A percentile compares a stretch with the other conserved stretches of the same genome.
phyloP scores from a whole-genome alignment of 2,888 invertebrate species.

The Zonitis immaculata region DNA sequence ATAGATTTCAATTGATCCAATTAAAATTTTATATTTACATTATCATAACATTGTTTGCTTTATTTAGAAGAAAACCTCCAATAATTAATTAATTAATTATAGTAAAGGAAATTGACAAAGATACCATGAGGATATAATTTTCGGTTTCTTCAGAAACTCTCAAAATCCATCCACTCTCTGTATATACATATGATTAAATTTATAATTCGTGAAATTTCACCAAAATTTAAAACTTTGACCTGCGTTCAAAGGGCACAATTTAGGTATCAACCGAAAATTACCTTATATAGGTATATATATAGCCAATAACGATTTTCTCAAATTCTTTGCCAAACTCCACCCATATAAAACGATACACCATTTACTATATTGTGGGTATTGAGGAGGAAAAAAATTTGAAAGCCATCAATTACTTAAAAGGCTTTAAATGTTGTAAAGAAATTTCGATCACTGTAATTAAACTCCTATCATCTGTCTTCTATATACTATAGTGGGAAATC shows the following conservation, averaged over 20 bases:
- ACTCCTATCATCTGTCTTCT: conserved; percentile 5
- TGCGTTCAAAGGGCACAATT: conserved; percentile 1
- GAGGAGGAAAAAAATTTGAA: no score
- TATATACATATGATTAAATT: not conserved
- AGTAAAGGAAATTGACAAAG: not conserved
- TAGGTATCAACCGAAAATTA: conserved; percentile 1
- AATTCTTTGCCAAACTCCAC: conserved; percentile 9
- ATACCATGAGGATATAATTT: no score
- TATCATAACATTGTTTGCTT: conserved; percentile 5
- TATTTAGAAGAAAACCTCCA: no score
- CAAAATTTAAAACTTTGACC: not conserved
- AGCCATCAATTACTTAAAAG: conserved; percentile 26
- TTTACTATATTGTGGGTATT: conserved; percentile 1
- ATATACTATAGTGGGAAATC: not conserved
- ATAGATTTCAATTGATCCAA: conserved; percentile 15
- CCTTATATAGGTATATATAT: not conserved
- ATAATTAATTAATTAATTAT: not conserved
- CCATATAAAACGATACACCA: conserved; percentile 8
- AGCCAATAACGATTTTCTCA: no score
- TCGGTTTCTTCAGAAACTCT: no score
- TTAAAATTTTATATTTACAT: conserved; percentile 12
- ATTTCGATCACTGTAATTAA: conserved; percentile 25
- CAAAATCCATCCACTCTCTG: no score
- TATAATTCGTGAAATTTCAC: not conserved
- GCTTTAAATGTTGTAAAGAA: conserved; percentile 19